Percentiles rank a stretch among this genome's conserved stretches.
Conservation (phyloP, 2,888 invertebrate genomes). For the Parasteatoda lunata region DNA sequence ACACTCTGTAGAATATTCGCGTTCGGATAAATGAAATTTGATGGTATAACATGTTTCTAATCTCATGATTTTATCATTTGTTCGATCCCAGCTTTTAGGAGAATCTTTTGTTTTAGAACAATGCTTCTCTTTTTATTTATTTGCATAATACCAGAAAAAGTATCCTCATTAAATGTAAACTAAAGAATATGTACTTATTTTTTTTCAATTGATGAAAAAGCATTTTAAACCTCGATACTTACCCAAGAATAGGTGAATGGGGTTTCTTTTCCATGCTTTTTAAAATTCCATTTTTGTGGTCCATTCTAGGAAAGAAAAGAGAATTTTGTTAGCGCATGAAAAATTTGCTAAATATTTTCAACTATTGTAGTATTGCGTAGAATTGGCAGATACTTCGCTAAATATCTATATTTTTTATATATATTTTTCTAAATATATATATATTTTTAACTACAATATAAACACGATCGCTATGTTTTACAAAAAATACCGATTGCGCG, state of each 20-base stretch:
- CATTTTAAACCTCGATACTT: slow-evolving; percentile 20
- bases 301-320: slow-evolving; percentile 33
- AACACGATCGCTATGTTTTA: too few species aligned
- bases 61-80: slow-evolving; percentile 42
- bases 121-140: slow-evolving; percentile 6
- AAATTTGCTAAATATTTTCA: too few species aligned
- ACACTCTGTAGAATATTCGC: slow-evolving; percentile 25
- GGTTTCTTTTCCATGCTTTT: slow-evolving; percentile 65
- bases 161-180: not conserved
- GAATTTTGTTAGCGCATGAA: too few species aligned
- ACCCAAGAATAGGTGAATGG: slow-evolving; percentile 68
- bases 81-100: slow-evolving; percentile 4
- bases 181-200: too few species aligned
- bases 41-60: slow-evolving; percentile 12
- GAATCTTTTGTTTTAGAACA: not conserved
- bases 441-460: too few species aligned
- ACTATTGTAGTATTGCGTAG: too few species aligned
- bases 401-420: too few species aligned
- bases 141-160: slow-evolving; percentile 35
- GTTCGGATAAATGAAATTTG: slow-evolving; percentile 48
- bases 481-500: too few species aligned
- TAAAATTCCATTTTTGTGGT: slow-evolving; percentile 68
- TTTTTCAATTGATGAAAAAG: too few species aligned
- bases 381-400: too few species aligned
- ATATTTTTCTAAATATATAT: too few species aligned